phyloP scores from a whole-genome alignment of 2,797 vertebrate genomes.

The Amniataba percoides region DNA sequence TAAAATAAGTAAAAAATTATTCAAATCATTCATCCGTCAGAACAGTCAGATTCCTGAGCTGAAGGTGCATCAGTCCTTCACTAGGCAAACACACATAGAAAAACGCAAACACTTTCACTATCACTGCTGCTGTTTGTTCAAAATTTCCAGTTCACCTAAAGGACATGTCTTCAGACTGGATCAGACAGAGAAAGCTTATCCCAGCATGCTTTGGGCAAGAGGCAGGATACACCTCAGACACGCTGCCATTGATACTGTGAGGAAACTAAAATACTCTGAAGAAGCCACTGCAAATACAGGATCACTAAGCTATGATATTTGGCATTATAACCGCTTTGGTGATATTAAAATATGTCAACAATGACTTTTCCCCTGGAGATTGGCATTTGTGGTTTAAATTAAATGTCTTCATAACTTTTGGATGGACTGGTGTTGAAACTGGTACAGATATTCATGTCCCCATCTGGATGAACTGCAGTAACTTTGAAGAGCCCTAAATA shows the following conservation, averaged over 20 bases:
- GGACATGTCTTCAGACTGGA: background rate
- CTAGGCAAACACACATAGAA: background rate
- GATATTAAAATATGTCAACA: background rate
- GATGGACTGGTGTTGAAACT: background rate
- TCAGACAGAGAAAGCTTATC: conserved; percentile 11
- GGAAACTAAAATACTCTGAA: conserved; percentile 10
- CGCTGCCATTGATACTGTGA: background rate
- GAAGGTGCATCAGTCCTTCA: background rate
- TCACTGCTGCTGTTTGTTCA: background rate
- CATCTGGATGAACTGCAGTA: background rate
- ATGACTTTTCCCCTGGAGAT: background rate
- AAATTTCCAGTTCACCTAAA: conserved; percentile 3
- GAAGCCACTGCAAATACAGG: background rate
- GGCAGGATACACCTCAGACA: conserved; percentile 17
- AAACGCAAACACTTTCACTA: background rate
- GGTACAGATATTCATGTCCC: background rate
- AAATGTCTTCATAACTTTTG: background rate
- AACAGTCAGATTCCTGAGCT: background rate
- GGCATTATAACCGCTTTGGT: background rate
- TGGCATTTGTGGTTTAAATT: background rate
- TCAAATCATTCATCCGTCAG: background rate
- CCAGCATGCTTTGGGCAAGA: conserved; percentile 22
- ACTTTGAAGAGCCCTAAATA: background rate
- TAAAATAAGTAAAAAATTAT: background rate
- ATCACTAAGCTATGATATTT: background rate